A percentile compares a stretch with the other conserved stretches of the same genome.
Evolutionary conservation across 2,888 invertebrate genomes (phyloP).

Genomic region (Rhagonycha lutea): DNA sequence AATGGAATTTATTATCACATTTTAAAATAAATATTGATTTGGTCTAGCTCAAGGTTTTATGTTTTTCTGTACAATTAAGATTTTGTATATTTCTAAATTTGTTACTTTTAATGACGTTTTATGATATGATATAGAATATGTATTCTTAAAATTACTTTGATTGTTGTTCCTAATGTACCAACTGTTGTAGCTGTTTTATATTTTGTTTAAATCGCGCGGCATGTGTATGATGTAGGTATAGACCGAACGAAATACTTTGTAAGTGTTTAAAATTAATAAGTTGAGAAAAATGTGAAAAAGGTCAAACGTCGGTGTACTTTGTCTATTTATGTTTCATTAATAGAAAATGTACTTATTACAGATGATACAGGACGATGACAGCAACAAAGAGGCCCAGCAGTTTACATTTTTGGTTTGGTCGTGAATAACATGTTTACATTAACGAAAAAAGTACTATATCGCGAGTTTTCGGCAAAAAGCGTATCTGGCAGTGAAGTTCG

Average conservation of each 20-base stretch:
- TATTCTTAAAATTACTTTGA: not conserved
- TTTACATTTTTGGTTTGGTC: conserved; percentile 12
- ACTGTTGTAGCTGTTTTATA: not conserved
- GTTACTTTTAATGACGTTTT: not conserved
- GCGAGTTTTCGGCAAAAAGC: conserved; percentile 34
- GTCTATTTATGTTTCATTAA: not conserved
- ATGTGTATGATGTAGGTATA: not conserved
- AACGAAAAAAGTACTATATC: conserved; percentile 33
- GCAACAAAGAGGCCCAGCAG: conserved; percentile 14
- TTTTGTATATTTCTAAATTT: not conserved
- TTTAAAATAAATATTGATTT: not conserved
- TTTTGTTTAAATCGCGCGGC: not conserved
- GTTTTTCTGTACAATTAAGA: not conserved
- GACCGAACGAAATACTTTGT: not conserved
- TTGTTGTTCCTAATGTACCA: not conserved
- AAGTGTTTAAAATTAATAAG: not conserved
- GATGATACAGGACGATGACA: conserved; percentile 27
- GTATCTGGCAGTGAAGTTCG: conserved; percentile 26
- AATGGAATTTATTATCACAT: not conserved
- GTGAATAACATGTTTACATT: conserved; percentile 40
- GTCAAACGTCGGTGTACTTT: not conserved
- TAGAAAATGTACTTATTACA: conserved; percentile 24
- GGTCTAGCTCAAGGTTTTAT: not conserved
- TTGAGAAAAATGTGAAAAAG: not conserved
- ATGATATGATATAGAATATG: not conserved